phyloP scores from a whole-genome alignment of 53 echinoderm and acorn worm genomes.

The Echinarachnius parma region DNA sequence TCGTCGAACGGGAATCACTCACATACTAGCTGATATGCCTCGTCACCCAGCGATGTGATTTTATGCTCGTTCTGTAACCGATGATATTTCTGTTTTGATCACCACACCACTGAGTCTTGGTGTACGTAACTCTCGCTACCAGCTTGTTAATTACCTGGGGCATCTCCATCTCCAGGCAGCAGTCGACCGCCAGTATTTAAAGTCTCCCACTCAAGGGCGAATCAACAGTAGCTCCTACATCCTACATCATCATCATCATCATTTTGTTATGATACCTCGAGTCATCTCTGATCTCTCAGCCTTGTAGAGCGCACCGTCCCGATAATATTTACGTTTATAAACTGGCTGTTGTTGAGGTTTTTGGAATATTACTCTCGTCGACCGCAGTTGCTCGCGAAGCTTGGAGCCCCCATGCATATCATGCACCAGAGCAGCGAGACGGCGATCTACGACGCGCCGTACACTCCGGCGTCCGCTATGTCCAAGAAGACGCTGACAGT shows the following conservation, averaged over 20 bases:
- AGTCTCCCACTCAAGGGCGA: constrained; percentile 22
- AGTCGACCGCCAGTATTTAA: constrained; percentile 41
- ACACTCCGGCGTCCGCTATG: constrained; percentile 37
- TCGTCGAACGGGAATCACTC: constrained; percentile 32
- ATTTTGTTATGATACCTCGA: background rate
- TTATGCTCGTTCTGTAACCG: background rate
- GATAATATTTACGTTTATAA: too few species aligned
- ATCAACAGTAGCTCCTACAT: background rate
- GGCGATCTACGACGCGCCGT: constrained; percentile 27
- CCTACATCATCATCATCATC: background rate
- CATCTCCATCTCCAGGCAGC: constrained; percentile 1
- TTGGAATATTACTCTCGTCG: too few species aligned
- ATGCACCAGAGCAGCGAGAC: constrained; percentile 41
- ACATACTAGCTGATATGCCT: constrained; percentile 14
- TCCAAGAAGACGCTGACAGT: constrained; percentile 68
- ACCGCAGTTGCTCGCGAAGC: too few species aligned
- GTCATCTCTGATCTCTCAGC: too few species aligned
- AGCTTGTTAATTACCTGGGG: background rate
- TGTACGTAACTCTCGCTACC: too few species aligned
- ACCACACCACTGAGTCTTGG: too few species aligned
- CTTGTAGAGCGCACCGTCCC: too few species aligned
- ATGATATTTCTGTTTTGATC: too few species aligned
- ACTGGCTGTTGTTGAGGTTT: too few species aligned
- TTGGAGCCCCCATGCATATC: constrained; percentile 34
- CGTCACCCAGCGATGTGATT: constrained; percentile 11